Evolutionary conservation across 2,888 invertebrate species (phyloP).

Genomic region (Polydrusus cervinus): DNA sequence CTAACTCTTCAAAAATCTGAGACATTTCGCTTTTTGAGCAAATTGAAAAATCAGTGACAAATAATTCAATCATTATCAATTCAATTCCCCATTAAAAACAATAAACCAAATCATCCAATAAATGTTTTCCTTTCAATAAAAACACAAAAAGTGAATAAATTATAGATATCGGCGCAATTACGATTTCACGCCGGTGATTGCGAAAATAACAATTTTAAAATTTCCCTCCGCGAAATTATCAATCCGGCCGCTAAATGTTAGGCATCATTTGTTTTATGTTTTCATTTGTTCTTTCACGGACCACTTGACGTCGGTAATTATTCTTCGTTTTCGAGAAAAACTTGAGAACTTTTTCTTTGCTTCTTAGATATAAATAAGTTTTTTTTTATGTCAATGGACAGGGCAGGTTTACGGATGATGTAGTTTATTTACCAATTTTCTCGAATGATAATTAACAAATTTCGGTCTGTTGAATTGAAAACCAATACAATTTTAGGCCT

Average conservation of each 20-base stretch:
- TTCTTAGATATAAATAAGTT: slow-evolving; percentile 6
- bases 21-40: background rate
- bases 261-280: slow-evolving; percentile 70
- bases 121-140: slow-evolving; percentile 64
- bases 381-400: background rate
- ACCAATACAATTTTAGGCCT: too few relatives aligned
- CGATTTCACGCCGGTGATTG: slow-evolving; percentile 66
- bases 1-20: background rate
- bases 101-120: slow-evolving; percentile 66
- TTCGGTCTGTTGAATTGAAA: too few relatives aligned
- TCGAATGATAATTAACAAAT: background rate
- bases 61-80: background rate
- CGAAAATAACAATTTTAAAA: slow-evolving; percentile 65
- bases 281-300: slow-evolving; percentile 70
- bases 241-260: slow-evolving; percentile 65
- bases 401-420: background rate
- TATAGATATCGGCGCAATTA: slow-evolving; percentile 66
- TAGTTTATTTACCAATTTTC: background rate
- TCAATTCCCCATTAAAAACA: background rate
- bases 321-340: slow-evolving; percentile 55
- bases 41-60: background rate
- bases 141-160: slow-evolving; percentile 68
- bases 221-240: slow-evolving; percentile 64
- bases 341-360: slow-evolving; percentile 59
- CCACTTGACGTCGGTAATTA: slow-evolving; percentile 67